Conservation (phyloP, 2,888 invertebrate species). For the Spicauda simplicius region DNA sequence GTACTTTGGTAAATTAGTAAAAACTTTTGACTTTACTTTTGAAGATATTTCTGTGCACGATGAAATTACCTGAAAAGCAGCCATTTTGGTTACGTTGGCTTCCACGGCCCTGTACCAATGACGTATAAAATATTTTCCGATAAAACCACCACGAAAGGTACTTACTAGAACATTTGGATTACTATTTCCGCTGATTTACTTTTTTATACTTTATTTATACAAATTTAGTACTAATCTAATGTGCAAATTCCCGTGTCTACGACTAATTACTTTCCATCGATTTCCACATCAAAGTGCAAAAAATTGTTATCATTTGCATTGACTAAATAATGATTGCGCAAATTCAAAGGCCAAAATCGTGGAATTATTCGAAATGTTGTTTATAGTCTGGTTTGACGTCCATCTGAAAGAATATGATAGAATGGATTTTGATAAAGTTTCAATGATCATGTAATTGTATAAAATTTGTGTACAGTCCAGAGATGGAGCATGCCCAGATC, state of each 20-base stretch:
- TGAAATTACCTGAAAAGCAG: constrained; percentile 72
- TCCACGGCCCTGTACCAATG: constrained; percentile 65
- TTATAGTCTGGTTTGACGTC: too few relatives aligned
- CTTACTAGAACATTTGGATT: background rate
- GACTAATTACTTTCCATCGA: background rate
- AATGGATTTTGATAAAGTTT: too few relatives aligned
- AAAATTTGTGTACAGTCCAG: constrained; percentile 42
- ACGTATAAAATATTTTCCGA: constrained; percentile 64
- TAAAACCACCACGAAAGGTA: constrained; percentile 39
- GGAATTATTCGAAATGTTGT: too few relatives aligned
- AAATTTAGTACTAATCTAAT: background rate
- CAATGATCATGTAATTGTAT: background rate
- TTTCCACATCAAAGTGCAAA: background rate
- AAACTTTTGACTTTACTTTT: constrained; percentile 48
- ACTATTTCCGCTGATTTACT: background rate
- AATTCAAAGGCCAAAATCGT: too few relatives aligned
- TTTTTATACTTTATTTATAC: background rate
- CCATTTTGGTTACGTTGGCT: constrained; percentile 79
- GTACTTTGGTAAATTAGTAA: constrained; percentile 47
- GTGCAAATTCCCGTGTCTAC: background rate
- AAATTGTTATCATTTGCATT: background rate
- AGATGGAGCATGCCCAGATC: constrained; percentile 85
- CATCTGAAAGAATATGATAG: too few relatives aligned
- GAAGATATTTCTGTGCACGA: constrained; percentile 51
- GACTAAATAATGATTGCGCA: too few relatives aligned